Conservation (phyloP, 2,888 invertebrate genomes). For the Troilus luridus region DNA sequence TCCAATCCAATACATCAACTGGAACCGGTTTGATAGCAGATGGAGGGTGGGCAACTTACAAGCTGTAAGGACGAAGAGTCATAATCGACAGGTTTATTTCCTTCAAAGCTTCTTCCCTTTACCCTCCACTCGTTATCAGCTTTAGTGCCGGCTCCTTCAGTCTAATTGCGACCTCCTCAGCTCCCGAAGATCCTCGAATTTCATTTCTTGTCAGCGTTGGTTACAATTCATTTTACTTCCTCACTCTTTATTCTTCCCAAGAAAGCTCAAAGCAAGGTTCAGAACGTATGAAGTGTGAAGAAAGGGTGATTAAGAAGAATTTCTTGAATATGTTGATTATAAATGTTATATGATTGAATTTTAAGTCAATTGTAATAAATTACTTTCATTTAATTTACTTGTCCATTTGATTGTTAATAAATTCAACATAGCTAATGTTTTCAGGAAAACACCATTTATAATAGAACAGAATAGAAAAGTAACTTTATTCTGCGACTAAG, state of each 20-base stretch:
- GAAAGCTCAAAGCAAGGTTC: not conserved
- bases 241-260: not conserved
- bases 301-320: not conserved
- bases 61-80: not conserved
- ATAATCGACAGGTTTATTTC: not conserved
- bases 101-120: not conserved
- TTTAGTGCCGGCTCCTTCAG: not conserved
- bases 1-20: not conserved
- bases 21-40: not conserved
- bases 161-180: slow-evolving; percentile 17
- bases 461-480: too few species aligned
- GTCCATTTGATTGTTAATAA: too few species aligned
- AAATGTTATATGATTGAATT: too few species aligned
- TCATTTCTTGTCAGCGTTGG: not conserved
- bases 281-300: too few species aligned
- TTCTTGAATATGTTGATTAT: too few species aligned
- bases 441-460: too few species aligned
- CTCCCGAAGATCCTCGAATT: not conserved
- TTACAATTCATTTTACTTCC: not conserved
- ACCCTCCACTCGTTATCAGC: not conserved
- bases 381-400: too few species aligned
- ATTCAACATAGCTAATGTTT: too few species aligned
- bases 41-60: not conserved
- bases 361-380: too few species aligned
- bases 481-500: too few species aligned